phyloP scores from a whole-genome alignment of 1,140 invertebrate species.

The Agrilus planipennis region DNA sequence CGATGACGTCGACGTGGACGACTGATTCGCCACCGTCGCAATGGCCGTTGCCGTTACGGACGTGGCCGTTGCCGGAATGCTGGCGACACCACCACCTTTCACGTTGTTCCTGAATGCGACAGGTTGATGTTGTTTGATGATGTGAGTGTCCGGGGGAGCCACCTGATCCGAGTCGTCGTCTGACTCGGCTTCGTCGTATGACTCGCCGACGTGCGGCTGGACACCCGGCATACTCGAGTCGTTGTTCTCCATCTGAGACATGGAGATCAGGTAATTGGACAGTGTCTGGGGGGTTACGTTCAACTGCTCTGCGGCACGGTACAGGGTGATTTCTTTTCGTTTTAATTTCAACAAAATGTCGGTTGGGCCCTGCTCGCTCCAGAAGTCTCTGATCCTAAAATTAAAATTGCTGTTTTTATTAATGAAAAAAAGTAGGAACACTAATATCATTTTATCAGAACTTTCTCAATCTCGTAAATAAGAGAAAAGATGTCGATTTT shows the following conservation, averaged over 20 bases:
- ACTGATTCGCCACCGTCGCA: slow-evolving; percentile 27
- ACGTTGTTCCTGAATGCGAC: too few relatives aligned
- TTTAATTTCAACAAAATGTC: slow-evolving; percentile 58
- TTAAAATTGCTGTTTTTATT: slow-evolving; percentile 8
- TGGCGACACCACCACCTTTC: background rate
- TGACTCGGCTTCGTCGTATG: slow-evolving; percentile 31
- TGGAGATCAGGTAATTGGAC: slow-evolving; percentile 53
- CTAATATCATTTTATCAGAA: background rate
- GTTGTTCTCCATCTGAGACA: slow-evolving; percentile 41
- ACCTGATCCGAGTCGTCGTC: slow-evolving; percentile 33
- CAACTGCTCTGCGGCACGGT: slow-evolving; percentile 56
- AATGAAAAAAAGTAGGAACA: background rate
- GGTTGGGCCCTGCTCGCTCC: slow-evolving; percentile 59
- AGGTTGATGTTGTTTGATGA: slow-evolving; percentile 5
- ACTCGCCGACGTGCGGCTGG: slow-evolving; percentile 19
- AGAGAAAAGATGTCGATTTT: background rate
- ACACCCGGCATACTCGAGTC: slow-evolving; percentile 31
- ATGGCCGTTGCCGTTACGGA: slow-evolving; percentile 7
- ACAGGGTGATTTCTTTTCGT: slow-evolving; percentile 56
- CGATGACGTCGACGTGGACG: slow-evolving; percentile 35
- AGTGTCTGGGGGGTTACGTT: slow-evolving; percentile 61
- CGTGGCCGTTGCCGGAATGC: background rate
- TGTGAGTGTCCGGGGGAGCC: slow-evolving; percentile 20
- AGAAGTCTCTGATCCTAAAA: slow-evolving; percentile 59
- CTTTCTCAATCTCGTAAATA: background rate